Base-by-base conservation (phyloP, 1,140 invertebrate genomes). In the Anthonomus grandis region DNA sequence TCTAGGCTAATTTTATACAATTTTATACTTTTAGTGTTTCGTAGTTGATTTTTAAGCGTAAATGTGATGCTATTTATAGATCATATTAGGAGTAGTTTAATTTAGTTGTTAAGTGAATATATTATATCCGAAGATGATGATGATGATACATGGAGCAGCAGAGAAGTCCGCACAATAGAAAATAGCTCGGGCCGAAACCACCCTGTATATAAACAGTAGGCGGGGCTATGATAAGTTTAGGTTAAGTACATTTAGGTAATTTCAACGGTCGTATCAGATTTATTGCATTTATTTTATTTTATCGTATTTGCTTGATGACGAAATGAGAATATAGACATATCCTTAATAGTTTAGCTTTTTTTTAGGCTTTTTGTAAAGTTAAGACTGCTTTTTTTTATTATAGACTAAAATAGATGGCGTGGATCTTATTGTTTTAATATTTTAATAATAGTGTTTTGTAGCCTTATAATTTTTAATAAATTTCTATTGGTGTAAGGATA, bases 101-200 rank as follows among this genome's bases (percentile, higher is more conserved):
- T 10, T 24, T 23, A 24, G 19, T 6, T 24, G 3, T 22, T 51
- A 54, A 18, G 6, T 36, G 19, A 45, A 21, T 54, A 23, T 55
- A 42, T 24, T 34, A 13, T 42, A n/a, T n/a, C n/a, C n/a, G n/a
- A n/a, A n/a, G n/a, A n/a, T n/a, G n/a, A n/a, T n/a, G n/a, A n/a
- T n/a, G n/a, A n/a, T n/a, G n/a, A n/a, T 15, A 21, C 17, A 53
- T 31, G 27, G 52, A 55, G 52, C 52, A 55, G 52, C 52, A 55
- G 52, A 55, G 52, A 55, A 55, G 50, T 55, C 52, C 52, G 52
- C 52, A 55, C 42, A 45, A 41, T 55, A 55, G 27, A 13, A n/a
- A 46, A 36, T 55, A 44, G 52, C 46, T 46, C 37, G n/a, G n/a
- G 24, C 52, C 42, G 52, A 55, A 55, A 21, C 24, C 18, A 23